phyloP scores from a whole-genome alignment of 2,113 vertebrate genomes.

The human region GRCh38 chr13:96798501-96799000 shows the following conservation, averaged over 20 bases:
- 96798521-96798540: background rate
- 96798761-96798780: background rate
- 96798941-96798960: fast-evolving
- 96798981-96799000: background rate
- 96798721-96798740: background rate
- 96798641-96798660: background rate
- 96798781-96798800: background rate
- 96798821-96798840: background rate
- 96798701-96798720: background rate
- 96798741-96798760: background rate
- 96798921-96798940: background rate
- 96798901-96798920: background rate
- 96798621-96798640: background rate
- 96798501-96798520: background rate
- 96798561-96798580: background rate
- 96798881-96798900: background rate
- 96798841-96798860: background rate
- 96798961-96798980: background rate
- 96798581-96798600: background rate
- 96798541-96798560: background rate
- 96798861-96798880: background rate
- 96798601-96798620: background rate
- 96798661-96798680: background rate
- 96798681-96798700: background rate
- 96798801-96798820: background rate